Percentiles rank a stretch among this genome's conserved stretches.
phyloP scores from a whole-genome alignment of 2,888 invertebrate genomes.

The Plagiodera versicolora region DNA sequence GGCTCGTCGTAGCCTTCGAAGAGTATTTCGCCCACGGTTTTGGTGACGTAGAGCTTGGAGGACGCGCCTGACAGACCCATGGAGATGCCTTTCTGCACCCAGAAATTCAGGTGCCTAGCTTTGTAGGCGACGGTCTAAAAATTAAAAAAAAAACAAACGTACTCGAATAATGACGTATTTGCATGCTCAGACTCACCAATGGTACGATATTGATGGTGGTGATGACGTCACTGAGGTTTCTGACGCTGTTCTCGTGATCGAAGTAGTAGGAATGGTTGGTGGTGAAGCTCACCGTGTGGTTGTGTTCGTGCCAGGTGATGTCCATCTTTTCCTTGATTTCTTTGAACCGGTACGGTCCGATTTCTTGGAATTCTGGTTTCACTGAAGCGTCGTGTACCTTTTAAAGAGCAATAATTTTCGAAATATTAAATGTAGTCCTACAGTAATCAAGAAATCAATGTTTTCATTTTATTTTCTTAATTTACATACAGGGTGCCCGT shows the following conservation, averaged over 20 bases:
- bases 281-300: constrained; percentile 72
- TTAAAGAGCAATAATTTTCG: too few relatives aligned
- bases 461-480: too few relatives aligned
- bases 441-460: too few relatives aligned
- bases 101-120: constrained; percentile 59
- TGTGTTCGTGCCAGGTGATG: constrained; percentile 72
- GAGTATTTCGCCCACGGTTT: constrained; percentile 69
- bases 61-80: constrained; percentile 42
- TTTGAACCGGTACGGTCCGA: constrained; percentile 68
- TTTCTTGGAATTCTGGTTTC: constrained; percentile 61
- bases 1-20: constrained; percentile 81
- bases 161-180: too few relatives aligned
- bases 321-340: constrained; percentile 73
- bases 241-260: constrained; percentile 66
- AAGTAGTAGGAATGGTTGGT: constrained; percentile 71
- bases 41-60: constrained; percentile 60
- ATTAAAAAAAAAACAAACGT: constrained; percentile 50
- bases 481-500: too few relatives aligned
- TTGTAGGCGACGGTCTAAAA: constrained; percentile 64
- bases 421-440: too few relatives aligned
- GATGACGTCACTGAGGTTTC: constrained; percentile 69
- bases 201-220: constrained; percentile 77
- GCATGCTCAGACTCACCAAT: constrained; percentile 63
- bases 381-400: constrained; percentile 56
- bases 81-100: constrained; percentile 63